phyloP scores from a whole-genome alignment of 2,888 invertebrate genomes.

The Synanthedon tipuliformis region DNA sequence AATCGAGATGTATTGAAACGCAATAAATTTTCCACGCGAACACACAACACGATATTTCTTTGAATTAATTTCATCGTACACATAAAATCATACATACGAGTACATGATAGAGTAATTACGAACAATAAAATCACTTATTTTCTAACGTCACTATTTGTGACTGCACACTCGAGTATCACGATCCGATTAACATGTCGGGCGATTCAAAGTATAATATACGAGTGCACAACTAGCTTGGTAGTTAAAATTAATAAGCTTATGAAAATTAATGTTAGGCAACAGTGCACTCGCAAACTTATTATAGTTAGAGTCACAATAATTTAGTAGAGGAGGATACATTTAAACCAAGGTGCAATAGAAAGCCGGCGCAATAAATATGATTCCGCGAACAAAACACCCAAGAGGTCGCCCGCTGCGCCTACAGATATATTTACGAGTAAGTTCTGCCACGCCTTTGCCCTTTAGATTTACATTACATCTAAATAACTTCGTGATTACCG shows the following conservation, averaged over 20 bases:
- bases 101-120: too few relatives aligned
- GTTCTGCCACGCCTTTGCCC: conserved; percentile 56
- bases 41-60: too few relatives aligned
- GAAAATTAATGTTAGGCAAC: not conserved
- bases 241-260: not conserved
- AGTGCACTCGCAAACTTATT: not conserved
- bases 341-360: conserved; percentile 17
- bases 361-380: conserved; percentile 45
- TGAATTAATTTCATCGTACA: too few relatives aligned
- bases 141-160: not conserved
- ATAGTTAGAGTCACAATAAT: not conserved
- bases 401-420: conserved; percentile 62
- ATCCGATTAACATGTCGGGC: not conserved
- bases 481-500: conserved; percentile 44
- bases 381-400: conserved; percentile 53
- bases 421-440: conserved; percentile 56
- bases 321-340: not conserved
- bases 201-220: not conserved
- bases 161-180: not conserved
- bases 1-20: too few relatives aligned
- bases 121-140: too few relatives aligned
- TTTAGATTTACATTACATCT: conserved; percentile 54
- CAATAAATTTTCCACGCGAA: too few relatives aligned
- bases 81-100: too few relatives aligned
- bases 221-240: not conserved